Percentiles rank a stretch among this genome's conserved stretches.
These are phyloP conservation scores for Mustela nigripes DNA, from an alignment of 2,113 vertebrate genomes.

Conservation along the genomic window DNA sequence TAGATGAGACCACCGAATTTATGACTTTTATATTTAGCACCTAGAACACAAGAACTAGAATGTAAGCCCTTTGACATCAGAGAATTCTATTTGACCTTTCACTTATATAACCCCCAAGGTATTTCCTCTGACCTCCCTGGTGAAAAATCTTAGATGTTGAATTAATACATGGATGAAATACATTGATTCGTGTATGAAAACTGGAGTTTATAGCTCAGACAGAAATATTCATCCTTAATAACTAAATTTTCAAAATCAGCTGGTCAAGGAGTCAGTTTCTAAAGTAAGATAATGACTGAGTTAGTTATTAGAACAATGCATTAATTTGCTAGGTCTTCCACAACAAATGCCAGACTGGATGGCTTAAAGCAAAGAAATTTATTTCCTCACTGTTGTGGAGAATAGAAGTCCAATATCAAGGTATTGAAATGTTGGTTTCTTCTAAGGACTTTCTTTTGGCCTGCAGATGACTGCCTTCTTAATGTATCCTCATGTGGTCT, in stretches of 20 bases:
- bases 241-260: neutral
- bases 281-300: neutral
- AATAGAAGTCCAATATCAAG: neutral
- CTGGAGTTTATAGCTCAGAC: neutral
- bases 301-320: neutral
- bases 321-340: neutral
- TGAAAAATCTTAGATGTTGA: neutral
- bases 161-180: neutral
- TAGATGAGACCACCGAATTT: neutral
- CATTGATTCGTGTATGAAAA: neutral
- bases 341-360: neutral
- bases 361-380: neutral
- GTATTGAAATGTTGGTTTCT: neutral
- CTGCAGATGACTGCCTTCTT: neutral
- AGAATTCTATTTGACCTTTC: neutral
- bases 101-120: neutral
- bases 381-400: neutral
- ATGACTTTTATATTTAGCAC: neutral
- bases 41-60: neutral
- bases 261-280: neutral
- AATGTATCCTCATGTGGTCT: rapidly evolving
- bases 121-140: neutral
- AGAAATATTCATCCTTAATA: neutral
- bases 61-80: neutral
- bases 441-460: neutral